Evolutionary conservation across 2,113 vertebrate species (phyloP), one percentile per base, ranked within the genome.

Genomic region (Corvus moneduloides): DNA sequence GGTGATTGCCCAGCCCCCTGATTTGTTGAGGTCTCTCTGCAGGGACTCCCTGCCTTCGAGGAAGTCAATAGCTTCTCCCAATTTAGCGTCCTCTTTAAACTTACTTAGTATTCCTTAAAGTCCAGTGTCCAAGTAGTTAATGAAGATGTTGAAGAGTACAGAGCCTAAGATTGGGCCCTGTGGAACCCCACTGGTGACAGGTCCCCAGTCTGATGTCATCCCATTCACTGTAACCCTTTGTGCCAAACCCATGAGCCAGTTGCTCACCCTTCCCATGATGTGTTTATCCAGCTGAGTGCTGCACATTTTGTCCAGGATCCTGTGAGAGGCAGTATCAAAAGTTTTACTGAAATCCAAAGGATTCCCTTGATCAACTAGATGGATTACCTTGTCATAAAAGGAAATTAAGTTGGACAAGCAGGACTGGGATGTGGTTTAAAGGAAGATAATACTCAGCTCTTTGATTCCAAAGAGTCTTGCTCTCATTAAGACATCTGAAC

Each of bases 111-210:
- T 58, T 23, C 35, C 44, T 20, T 46, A 5, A 30, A 76, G n/a
- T 83, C 41, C 63, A 32, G 21, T 0, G 0, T 76, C 39, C 14
- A 16, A 3, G 39, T 68, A 1, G 9, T 67, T 61, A 0, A 18
- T 41, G 13, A 61, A 68, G 62, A 18, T 69, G 24, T 16, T 69
- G n/a, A 83, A 49, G 41, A 89, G 35, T n/a, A 41, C 39, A 27
- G 26, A 61, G 10, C 24, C 17, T 18, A 48, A 32, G 46, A 48
- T 2, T 39, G 28, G 27, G 9, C 46, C 28, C 54, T 41, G n/a
- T 41, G 28, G 5, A 41, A 22, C 39, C 7, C 6, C 55, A 32
- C 14, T 48, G 19, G 17, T 35, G 41, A 41, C 30, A 76, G 22
- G 14, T 54, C 46, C 14, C 28, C 77, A 54, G 61, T 68, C 28